Base-by-base conservation (phyloP, 2,797 vertebrate species). In the Centroberyx gerrardi region DNA sequence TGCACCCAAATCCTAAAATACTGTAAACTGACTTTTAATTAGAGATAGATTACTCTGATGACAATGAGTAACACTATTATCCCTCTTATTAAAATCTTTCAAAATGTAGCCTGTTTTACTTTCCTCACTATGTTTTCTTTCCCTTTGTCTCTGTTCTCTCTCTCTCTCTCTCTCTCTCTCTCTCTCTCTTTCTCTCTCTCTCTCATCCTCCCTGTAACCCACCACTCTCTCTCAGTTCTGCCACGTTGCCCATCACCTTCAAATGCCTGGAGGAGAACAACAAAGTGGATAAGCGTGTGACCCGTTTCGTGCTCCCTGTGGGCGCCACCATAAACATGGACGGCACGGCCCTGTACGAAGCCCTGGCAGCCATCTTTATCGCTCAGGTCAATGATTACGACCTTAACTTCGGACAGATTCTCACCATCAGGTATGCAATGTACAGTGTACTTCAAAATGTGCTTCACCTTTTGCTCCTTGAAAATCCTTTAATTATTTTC, bases 311-410 rank as follows among this genome's bases (percentile, higher is more conserved):
- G 61, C 89, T 96, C 36, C 96, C 96, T 0, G 96, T 97, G 0
- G 96, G 96, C 0, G 96, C 96, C 62, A 97, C 96, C 28, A 96
- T 97, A 68, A 96, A 97, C 90, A 96, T 97, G 96, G 96, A 96
- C 8, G 96, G 96, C 48, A 96, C 96, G 0, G 96, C 96, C 28
- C 86, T 96, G 3, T 96, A 96, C 8, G 96, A 96, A 84, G 96
- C 96, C 9, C 90, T 96, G 84, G 96, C 96, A 2, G 96, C 96
- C 89, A 96, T 97, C 87, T 97, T 96, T 84, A 97, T 97, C 0
- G 96, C 96, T 53, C 96, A 97, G 81, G 96, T 96, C 93, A 96
- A 97, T 71, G 84, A 88, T 66, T 93, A 94, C 62, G 89, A 93
- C 51, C 88, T 96, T 55, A 96, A 95, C 82, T 94, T 95, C 4